A percentile compares a stretch with the other conserved stretches of the same genome.
phyloP scores from a whole-genome alignment of 2,113 vertebrate species.

The Channa argus region DNA sequence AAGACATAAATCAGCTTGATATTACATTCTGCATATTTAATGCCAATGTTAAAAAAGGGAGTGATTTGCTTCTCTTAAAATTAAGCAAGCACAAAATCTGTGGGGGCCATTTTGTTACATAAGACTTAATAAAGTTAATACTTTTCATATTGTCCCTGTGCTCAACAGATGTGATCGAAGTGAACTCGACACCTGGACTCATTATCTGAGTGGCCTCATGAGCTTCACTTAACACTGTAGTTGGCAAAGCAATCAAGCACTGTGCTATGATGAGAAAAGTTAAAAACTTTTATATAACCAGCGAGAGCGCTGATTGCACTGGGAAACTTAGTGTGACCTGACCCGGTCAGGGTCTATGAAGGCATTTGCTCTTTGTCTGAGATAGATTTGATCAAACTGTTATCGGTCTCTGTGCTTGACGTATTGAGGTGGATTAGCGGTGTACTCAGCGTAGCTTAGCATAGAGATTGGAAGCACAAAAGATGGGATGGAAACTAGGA shows the following conservation, averaged over 20 bases:
- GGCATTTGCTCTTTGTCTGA: no score
- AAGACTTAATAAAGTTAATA: conserved; percentile 39
- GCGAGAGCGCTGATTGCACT: neutral
- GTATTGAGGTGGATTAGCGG: no score
- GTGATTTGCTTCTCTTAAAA: conserved; percentile 20
- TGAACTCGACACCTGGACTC: conserved; percentile 31
- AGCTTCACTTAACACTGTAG: conserved; percentile 9
- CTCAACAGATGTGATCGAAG: conserved; percentile 35
- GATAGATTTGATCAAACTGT: no score
- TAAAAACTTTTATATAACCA: neutral
- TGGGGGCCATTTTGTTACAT: conserved; percentile 25
- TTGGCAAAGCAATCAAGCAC: neutral
- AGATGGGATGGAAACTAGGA: no score
- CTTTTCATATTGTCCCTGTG: conserved; percentile 28
- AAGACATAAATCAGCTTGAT: conserved; percentile 12
- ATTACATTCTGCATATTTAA: conserved; percentile 39
- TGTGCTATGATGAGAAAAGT: neutral
- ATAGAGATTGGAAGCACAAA: no score
- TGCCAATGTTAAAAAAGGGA: conserved; percentile 1
- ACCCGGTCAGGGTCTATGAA: neutral
- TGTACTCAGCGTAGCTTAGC: no score
- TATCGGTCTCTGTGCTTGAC: no score
- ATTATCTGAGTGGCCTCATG: conserved; percentile 13
- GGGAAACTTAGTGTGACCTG: neutral
- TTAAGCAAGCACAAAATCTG: conserved; percentile 16